A percentile compares a stretch with the other conserved stretches of the same genome.
Conservation (phyloP, 2,113 vertebrate species). For the Andinoacara biseriatus region DNA sequence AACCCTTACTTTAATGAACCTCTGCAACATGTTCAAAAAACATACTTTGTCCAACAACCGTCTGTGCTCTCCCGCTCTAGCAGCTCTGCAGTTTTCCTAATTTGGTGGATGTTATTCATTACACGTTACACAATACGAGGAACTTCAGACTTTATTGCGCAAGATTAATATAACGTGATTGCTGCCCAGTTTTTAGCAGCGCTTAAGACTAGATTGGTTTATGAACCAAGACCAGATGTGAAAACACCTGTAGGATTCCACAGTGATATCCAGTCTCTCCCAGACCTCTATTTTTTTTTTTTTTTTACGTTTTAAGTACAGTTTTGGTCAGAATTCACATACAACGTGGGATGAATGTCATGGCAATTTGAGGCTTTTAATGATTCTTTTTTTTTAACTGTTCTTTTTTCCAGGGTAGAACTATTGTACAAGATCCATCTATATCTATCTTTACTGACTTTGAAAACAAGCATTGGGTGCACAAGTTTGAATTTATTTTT, state of each 20-base stretch:
- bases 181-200: constrained; percentile 16
- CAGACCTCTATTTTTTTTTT: not conserved
- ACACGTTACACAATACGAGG: constrained; percentile 12
- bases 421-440: no score
- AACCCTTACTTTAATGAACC: not conserved
- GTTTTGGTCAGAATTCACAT: no score
- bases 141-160: constrained; percentile 20
- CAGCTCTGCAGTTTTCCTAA: accelerated
- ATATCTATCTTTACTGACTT: no score
- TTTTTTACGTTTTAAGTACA: not conserved
- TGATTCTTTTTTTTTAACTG: no score
- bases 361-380: no score
- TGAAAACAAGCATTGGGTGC: no score
- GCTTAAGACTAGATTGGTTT: not conserved
- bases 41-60: not conserved
- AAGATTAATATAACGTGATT: constrained; percentile 28
- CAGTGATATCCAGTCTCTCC: not conserved
- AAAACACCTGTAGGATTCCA: constrained; percentile 22
- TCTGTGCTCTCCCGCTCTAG: not conserved
- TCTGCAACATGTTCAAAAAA: not conserved
- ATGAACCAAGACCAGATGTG: constrained; percentile 13
- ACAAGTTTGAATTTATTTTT: no score
- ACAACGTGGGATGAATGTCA: no score
- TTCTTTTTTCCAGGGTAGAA: no score
- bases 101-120: constrained; percentile 33